Percentiles rank a stretch among this genome's conserved stretches.
phyloP scores from a whole-genome alignment of 2,113 vertebrate species.

The Epinephelus cyanopodus region DNA sequence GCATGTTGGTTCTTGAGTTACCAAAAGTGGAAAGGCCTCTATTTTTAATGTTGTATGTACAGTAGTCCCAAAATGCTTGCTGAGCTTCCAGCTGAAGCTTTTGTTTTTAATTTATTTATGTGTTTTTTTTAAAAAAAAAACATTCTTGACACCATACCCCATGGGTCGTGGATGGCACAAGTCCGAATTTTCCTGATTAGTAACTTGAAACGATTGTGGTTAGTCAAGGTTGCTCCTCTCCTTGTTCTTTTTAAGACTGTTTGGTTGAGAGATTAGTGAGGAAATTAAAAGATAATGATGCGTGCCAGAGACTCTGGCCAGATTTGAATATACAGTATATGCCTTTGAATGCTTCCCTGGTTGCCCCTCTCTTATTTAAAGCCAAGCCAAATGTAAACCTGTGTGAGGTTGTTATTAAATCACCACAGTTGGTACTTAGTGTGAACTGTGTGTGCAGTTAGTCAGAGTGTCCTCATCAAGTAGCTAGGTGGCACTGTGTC shows the following conservation, averaged over 20 bases:
- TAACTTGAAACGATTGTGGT: background rate
- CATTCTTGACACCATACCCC: background rate
- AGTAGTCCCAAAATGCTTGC: background rate
- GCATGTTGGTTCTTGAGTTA: background rate
- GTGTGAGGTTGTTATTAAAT: background rate
- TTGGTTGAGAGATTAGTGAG: background rate
- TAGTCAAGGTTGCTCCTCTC: background rate
- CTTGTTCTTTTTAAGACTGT: background rate
- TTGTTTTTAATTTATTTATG: slow-evolving; percentile 27
- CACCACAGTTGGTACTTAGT: background rate
- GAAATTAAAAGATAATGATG: background rate
- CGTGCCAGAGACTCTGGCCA: background rate
- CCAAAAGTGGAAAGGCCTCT: background rate
- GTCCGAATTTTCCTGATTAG: background rate
- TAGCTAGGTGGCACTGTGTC: slow-evolving; percentile 37
- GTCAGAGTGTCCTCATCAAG: background rate
- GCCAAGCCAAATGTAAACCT: background rate
- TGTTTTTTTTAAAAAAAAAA: background rate
- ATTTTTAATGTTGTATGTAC: background rate
- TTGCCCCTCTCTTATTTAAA: background rate
- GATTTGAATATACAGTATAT: background rate
- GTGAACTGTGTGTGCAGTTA: background rate
- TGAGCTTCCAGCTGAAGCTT: background rate
- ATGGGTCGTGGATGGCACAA: background rate
- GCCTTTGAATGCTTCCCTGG: slow-evolving; percentile 4